Base-by-base conservation (phyloP, 2,113 vertebrate genomes). In the Caranx ignobilis region DNA sequence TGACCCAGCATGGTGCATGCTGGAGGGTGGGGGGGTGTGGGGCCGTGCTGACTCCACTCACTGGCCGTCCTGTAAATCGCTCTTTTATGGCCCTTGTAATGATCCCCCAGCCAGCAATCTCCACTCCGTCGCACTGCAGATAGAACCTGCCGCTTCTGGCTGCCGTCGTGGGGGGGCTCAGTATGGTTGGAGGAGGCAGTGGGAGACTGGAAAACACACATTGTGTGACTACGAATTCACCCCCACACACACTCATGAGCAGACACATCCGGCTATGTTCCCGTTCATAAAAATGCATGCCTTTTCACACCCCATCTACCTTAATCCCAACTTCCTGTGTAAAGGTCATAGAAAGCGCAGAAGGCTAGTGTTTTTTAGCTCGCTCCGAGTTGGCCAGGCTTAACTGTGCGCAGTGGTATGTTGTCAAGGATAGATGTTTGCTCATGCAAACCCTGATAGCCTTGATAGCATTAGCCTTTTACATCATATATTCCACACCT, bases 1-100 rank as follows among this genome's bases (percentile, higher is more conserved):
- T 89, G 84, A 91, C 87, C 91, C 89, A 85, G 85, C 75, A 72
- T 72, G 83, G 34, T 71, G 87, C 84, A 73, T 64, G 79, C 89
- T 61, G 70, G 69, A 81, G 85, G 83, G 81, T 55, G 80, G 26
- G 65, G 32, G 16, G 81, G 73, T 63, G 41, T 43, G 77, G 77
- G 77, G 74, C 75, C 79, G 71, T 92, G 91, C 93, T 94, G 92
- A 93, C 91, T 94, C 90, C 79, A 84, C 86, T 90, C 88, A 86
- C 92, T 83, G 84, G 83, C 83, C 77, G 55, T 88, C 93, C 91
- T 89, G 91, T 92, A 94, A 94, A 95, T 95, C 79, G 86, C 82
- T 93, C 83, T 95, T 95, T 95, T 95, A 95, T 93, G 90, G 92
- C 87, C 84, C 80, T 83, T 91, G 88, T 95, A 95, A 95, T 94